Evolutionary conservation across 2,888 invertebrate species (phyloP).

Genomic region (Endomychus coccineus): DNA sequence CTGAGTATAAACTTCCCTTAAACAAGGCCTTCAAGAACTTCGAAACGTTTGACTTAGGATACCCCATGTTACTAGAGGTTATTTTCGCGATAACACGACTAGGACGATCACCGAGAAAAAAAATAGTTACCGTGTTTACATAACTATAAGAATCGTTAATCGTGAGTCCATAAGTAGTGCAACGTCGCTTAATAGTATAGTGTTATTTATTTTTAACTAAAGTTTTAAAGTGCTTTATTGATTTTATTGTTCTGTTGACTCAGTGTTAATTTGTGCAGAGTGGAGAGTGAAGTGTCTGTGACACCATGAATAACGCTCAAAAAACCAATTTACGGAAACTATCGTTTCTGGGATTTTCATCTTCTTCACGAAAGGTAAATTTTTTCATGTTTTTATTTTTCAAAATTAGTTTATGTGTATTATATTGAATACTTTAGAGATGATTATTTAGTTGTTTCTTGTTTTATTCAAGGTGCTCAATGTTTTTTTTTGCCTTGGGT

Average conservation of each 20-base stretch:
- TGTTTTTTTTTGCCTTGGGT: no score
- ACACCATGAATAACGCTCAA: conserved; percentile 30
- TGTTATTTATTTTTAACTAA: conserved; percentile 9
- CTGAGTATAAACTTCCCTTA: conserved; percentile 4
- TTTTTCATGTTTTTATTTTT: no score
- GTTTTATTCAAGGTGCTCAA: no score
- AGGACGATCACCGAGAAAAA: conserved; percentile 43
- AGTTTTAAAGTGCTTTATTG: conserved; percentile 3
- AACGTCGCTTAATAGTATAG: neutral
- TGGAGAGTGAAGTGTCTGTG: neutral
- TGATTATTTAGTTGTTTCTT: no score
- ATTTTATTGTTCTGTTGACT: conserved; percentile 3
- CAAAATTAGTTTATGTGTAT: no score
- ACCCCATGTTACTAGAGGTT: conserved; percentile 43
- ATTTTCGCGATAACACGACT: conserved; percentile 41
- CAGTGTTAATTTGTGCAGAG: neutral
- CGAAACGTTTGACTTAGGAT: conserved; percentile 38
- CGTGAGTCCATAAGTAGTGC: conserved; percentile 3
- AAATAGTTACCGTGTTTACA: conserved; percentile 25
- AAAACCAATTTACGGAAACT: conserved; percentile 61
- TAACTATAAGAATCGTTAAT: no score
- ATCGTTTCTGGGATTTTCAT: conserved; percentile 67
- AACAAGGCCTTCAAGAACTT: conserved; percentile 15
- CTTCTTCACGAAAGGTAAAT: no score
- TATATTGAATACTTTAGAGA: no score